phyloP scores from a whole-genome alignment of 2,797 vertebrate species.

The Mastacembelus armatus region DNA sequence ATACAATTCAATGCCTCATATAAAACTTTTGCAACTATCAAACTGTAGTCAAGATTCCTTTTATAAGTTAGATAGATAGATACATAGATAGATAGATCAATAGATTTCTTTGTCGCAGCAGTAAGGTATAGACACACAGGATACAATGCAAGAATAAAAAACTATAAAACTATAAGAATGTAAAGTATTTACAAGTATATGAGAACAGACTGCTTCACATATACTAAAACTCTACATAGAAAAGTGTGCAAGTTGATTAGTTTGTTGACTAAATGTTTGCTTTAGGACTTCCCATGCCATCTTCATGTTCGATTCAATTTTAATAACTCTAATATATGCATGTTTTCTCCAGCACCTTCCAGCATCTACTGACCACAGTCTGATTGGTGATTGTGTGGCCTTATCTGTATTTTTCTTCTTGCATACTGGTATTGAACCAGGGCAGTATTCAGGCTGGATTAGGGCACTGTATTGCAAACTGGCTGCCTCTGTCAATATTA shows the following conservation, averaged over 20 bases:
- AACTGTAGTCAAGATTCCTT: background rate
- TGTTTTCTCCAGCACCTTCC: background rate
- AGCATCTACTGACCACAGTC: background rate
- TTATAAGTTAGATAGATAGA: too few relatives aligned
- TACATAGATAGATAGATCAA: too few relatives aligned
- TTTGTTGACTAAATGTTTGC: too few relatives aligned
- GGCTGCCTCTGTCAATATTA: constrained; percentile 18
- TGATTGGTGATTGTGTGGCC: background rate
- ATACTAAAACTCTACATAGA: too few relatives aligned
- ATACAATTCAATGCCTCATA: background rate
- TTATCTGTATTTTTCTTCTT: constrained; percentile 1
- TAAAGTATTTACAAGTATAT: too few relatives aligned
- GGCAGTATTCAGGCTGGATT: constrained; percentile 5
- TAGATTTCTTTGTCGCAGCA: too few relatives aligned
- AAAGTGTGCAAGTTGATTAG: too few relatives aligned
- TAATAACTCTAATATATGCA: background rate
- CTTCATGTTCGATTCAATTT: background rate
- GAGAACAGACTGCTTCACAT: too few relatives aligned
- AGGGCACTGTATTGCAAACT: background rate
- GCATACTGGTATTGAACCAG: background rate
- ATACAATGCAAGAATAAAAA: too few relatives aligned
- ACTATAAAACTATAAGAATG: too few relatives aligned
- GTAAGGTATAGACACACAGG: too few relatives aligned
- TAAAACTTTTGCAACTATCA: background rate
- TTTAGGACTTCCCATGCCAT: too few relatives aligned